These are phyloP conservation scores for Sylvicola cinctus DNA, from an alignment of 2,888 invertebrate species.

Conservation along the genomic window DNA sequence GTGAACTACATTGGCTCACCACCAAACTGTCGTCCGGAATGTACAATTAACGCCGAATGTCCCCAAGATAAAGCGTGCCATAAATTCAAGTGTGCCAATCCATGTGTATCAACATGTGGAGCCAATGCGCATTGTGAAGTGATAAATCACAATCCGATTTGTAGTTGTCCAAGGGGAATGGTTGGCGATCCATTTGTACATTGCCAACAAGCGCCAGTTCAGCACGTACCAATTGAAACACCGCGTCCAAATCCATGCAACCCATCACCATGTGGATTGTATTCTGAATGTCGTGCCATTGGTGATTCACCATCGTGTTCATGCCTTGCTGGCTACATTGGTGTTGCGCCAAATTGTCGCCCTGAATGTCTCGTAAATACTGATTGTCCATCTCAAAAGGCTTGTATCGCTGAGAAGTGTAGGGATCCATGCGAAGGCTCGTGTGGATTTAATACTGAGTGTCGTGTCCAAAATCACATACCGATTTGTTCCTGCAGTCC, in stretches of 20 bases:
- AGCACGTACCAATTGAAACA: constrained; percentile 12
- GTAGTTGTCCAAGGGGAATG: constrained; percentile 43
- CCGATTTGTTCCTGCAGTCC: constrained; percentile 47
- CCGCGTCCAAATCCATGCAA: constrained; percentile 38
- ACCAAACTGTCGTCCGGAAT: constrained; percentile 47
- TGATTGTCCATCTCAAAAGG: constrained; percentile 42
- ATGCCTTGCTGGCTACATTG: constrained; percentile 38
- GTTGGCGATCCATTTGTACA: constrained; percentile 56
- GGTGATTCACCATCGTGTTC: constrained; percentile 40
- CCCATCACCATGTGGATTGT: constrained; percentile 49
- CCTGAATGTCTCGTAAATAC: constrained; percentile 48
- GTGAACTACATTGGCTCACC: constrained; percentile 31
- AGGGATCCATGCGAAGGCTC: constrained; percentile 52
- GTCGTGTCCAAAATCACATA: constrained; percentile 47
- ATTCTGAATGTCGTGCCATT: constrained; percentile 39
- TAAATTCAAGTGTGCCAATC: constrained; percentile 41
- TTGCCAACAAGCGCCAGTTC: constrained; percentile 30
- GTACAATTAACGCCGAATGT: constrained; percentile 41
- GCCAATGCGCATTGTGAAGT: constrained; percentile 48
- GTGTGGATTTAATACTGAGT: constrained; percentile 45
- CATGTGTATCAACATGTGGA: constrained; percentile 38
- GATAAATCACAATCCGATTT: constrained; percentile 56
- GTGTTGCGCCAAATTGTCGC: constrained; percentile 46
- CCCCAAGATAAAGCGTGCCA: constrained; percentile 35
- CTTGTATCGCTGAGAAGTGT: constrained; percentile 49